These are phyloP conservation scores for Apis mellifera DNA, from an alignment of 1,140 invertebrate species.

Conservation along the genomic window DNA sequence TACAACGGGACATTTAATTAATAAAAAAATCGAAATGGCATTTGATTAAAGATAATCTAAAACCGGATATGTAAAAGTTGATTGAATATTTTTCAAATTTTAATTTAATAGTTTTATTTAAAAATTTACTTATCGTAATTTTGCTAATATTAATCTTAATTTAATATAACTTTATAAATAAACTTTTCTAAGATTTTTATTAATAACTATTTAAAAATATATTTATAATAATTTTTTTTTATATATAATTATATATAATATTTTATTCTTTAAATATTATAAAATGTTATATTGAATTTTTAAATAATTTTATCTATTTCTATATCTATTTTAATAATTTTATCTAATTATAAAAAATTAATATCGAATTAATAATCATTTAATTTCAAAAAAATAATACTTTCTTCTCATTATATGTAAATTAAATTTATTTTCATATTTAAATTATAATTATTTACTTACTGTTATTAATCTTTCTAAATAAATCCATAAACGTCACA, in stretches of 20 bases:
- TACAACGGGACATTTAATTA: background rate
- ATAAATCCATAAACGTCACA: constrained; percentile 9
- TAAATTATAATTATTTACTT: background rate
- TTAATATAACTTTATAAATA: background rate
- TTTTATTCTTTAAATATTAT: no score
- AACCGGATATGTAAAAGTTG: background rate
- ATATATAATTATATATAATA: no score
- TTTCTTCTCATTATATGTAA: no score
- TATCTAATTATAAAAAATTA: background rate
- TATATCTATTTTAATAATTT: background rate
- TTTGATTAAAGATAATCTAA: constrained; percentile 5
- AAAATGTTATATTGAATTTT: background rate
- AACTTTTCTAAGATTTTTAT: background rate
- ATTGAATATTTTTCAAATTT: background rate
- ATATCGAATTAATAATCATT: background rate
- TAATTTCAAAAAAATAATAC: no score
- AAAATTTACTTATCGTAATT: background rate
- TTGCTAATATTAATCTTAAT: background rate
- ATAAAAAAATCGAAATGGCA: background rate
- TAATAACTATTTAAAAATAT: background rate
- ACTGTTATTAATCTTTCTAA: background rate
- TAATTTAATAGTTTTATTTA: background rate
- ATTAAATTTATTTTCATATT: background rate
- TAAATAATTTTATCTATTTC: background rate
- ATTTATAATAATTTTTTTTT: background rate